Percentiles rank a stretch among this genome's conserved stretches.
These are phyloP conservation scores for Chrysomallon squamiferum DNA, from an alignment of 1,140 invertebrate species.

Conservation along the genomic window DNA sequence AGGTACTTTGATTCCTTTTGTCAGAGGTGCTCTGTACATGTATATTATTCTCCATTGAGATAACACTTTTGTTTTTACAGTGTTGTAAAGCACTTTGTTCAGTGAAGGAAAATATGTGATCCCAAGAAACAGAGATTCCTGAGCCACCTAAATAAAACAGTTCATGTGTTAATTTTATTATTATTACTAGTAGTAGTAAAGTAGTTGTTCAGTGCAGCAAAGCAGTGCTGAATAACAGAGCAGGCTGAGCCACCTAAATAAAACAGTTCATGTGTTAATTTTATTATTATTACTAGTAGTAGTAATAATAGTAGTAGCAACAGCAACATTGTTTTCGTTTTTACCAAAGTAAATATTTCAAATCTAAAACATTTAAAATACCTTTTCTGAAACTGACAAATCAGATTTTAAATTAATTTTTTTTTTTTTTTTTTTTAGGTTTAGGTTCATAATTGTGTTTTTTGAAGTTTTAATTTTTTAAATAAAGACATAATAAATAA, in stretches of 20 bases:
- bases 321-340: background rate
- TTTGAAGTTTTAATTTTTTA: no score
- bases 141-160: slow-evolving; percentile 52
- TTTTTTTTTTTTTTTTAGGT: no score
- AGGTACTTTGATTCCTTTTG: slow-evolving; percentile 78
- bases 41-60: slow-evolving; percentile 67
- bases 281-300: background rate
- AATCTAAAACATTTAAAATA: background rate
- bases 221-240: slow-evolving; percentile 81
- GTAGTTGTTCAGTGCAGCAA: slow-evolving; percentile 69
- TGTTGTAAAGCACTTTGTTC: slow-evolving; percentile 72
- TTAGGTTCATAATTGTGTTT: no score
- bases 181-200: background rate
- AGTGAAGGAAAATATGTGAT: slow-evolving; percentile 89
- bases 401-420: no score
- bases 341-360: background rate
- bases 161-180: background rate
- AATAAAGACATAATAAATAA: no score
- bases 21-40: slow-evolving; percentile 65
- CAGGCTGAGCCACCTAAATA: slow-evolving; percentile 59
- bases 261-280: background rate
- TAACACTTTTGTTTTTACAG: slow-evolving; percentile 71
- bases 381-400: no score
- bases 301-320: background rate
- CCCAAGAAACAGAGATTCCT: slow-evolving; percentile 75